Evolutionary conservation across 2,888 invertebrate genomes (phyloP), one percentile per base, ranked within the genome.

Genomic region (Syrphus vitripennis): DNA sequence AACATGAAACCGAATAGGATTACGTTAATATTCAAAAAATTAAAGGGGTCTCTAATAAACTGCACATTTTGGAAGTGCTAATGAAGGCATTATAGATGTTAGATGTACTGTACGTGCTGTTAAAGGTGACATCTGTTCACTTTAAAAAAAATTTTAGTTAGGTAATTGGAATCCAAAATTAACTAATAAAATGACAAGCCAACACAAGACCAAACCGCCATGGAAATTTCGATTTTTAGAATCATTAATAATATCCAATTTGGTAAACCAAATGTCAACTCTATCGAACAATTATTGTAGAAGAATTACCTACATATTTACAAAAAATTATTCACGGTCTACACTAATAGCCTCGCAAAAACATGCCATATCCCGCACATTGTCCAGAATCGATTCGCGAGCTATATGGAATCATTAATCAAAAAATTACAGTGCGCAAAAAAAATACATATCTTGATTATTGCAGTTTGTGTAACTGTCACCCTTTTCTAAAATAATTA

Each of bases 281-380:
- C 14, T 14, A 5, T 24, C 24, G 24, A 31, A 59, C 12, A 19
- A 12, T 21, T 40, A 63, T 70, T 40, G 57, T 57, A 16, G 21
- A 70, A 9, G 16, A 67, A 55, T 83, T 61, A 48, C 9, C 3
- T n/a, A 21, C 14, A 6, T 59, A 84, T 76, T 80, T 55, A 80
- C 75, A 76, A 80, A 57, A 83, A 76, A 71, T 84, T 76, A 53
- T 76, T 59, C 76, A 84, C 55, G 69, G 70, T 59, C 53, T 67
- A 63, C 19, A 59, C 48, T 59, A 76, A 80, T 69, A 61, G 61
- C 26, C 40, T 74, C 24, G 78, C 69, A 45, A 70, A 75, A 31
- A 29, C 31, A 69, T 59, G 19, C 21, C 40, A 16, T 57, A 4
- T 21, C 21, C 48, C 5, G 10, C 21, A 21, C 59, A 14, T 12